Evolutionary conservation across 1,140 invertebrate species (phyloP).

Genomic region (Ruditapes philippinarum): DNA sequence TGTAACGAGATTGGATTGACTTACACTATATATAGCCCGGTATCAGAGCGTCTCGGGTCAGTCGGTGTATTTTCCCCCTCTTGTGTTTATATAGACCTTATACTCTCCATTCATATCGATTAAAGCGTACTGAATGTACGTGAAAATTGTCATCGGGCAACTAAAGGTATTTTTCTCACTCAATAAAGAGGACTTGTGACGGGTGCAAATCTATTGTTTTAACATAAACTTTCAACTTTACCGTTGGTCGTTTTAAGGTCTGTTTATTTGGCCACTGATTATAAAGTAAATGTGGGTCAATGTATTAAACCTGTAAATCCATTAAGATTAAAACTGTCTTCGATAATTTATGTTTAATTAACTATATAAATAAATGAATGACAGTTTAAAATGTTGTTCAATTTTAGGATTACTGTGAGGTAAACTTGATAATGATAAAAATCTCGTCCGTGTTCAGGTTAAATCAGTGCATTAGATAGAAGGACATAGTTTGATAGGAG

Average conservation of each 20-base stretch:
- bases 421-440: too few species aligned
- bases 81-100: background rate
- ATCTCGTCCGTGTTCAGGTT: too few species aligned
- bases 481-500: too few species aligned
- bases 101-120: background rate
- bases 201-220: slow-evolving; percentile 19
- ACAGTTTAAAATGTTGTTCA: too few species aligned
- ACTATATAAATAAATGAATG: too few species aligned
- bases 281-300: too few species aligned
- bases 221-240: slow-evolving; percentile 14
- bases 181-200: background rate
- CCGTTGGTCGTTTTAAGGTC: background rate
- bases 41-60: background rate
- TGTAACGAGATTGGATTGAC: background rate
- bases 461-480: too few species aligned
- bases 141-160: background rate
- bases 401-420: too few species aligned
- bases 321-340: too few species aligned
- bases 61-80: background rate
- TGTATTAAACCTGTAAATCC: too few species aligned
- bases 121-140: background rate
- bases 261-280: too few species aligned
- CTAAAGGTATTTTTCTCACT: background rate
- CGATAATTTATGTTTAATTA: too few species aligned
- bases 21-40: background rate